phyloP scores from a whole-genome alignment of 30 jellyfish, hydroid and myxozoan species.

The Aurelia sp. region DNA sequence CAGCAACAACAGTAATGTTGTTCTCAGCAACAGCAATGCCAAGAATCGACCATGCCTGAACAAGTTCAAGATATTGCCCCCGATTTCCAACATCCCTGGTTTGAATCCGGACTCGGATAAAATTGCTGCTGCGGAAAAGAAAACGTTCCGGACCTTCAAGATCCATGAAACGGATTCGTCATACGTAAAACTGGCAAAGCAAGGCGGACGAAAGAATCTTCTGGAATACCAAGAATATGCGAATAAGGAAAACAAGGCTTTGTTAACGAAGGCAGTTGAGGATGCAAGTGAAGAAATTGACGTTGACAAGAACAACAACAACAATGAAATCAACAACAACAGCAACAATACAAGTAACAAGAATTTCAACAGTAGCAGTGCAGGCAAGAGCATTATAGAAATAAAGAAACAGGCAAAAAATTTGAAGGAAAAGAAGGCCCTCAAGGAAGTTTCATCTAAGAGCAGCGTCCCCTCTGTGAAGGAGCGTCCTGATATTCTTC shows the following conservation, averaged over 20 bases:
- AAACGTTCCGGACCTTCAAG: slow-evolving; percentile 76
- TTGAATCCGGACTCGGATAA: slow-evolving; percentile 89
- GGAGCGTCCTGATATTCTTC: slow-evolving; percentile 67
- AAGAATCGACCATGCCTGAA: slow-evolving; percentile 1
- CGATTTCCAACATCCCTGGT: slow-evolving; percentile 89
- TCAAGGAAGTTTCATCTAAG: background rate
- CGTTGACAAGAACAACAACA: background rate
- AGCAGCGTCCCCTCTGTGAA: background rate
- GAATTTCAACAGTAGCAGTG: slow-evolving; percentile 11
- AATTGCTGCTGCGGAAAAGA: slow-evolving; percentile 82
- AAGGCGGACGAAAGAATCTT: slow-evolving; percentile 71
- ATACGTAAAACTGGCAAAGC: slow-evolving; percentile 68
- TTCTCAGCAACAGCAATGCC: slow-evolving; percentile 4
- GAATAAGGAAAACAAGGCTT: slow-evolving; percentile 16
- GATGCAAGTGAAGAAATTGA: background rate
- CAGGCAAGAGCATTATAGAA: slow-evolving; percentile 38
- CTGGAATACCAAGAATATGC: slow-evolving; percentile 53
- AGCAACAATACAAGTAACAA: background rate
- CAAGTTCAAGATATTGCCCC: slow-evolving; percentile 50
- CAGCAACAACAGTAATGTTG: background rate
- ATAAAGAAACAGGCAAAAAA: slow-evolving; percentile 37
- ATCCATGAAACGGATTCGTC: slow-evolving; percentile 56
- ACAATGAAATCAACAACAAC: slow-evolving; percentile 5
- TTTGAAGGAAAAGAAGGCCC: background rate
- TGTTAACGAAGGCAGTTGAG: slow-evolving; percentile 8